Percentiles rank a stretch among this genome's conserved stretches.
Conservation (phyloP, 2,888 invertebrate genomes). For the Euphydryas editha region DNA sequence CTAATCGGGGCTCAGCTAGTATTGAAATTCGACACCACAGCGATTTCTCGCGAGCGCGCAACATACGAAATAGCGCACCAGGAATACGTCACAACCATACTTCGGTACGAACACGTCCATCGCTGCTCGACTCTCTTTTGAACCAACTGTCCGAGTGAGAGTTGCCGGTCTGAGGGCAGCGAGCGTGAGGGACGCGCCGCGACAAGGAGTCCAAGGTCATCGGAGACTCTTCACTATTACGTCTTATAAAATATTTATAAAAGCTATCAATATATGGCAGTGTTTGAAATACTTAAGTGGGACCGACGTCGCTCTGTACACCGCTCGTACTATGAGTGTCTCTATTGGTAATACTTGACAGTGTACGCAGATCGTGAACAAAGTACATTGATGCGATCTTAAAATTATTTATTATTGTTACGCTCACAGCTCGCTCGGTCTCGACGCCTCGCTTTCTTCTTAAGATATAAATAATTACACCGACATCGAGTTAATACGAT, state of each 20-base stretch:
- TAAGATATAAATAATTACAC: background rate
- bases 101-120: background rate
- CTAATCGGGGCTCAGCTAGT: no score
- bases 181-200: no score
- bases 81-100: background rate
- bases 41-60: no score
- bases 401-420: background rate
- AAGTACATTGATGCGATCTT: background rate
- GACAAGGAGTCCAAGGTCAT: conserved; percentile 15
- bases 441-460: background rate
- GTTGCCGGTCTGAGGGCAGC: background rate
- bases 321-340: background rate
- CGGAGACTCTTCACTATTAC: background rate
- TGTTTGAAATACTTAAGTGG: conserved; percentile 13
- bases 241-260: conserved; percentile 17
- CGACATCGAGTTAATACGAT: background rate
- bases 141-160: no score
- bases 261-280: conserved; percentile 24
- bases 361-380: background rate
- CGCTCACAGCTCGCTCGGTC: background rate
- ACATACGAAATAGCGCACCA: no score
- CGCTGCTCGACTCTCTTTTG: background rate
- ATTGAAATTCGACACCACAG: no score
- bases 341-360: background rate
- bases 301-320: background rate